Evolutionary conservation across 1,140 invertebrate species (phyloP).

Genomic region (Bombus impatiens): DNA sequence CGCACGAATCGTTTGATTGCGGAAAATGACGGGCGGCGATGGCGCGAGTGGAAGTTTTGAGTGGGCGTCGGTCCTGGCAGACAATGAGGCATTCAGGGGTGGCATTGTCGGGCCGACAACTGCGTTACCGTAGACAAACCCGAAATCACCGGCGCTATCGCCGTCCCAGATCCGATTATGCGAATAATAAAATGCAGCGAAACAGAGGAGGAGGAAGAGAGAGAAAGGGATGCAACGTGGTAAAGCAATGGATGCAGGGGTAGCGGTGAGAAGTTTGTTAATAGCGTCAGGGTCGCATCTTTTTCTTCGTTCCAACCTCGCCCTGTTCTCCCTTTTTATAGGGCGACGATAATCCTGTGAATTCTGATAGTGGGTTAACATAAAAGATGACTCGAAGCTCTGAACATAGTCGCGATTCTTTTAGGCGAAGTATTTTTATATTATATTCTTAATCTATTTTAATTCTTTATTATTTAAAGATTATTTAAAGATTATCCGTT

Average conservation of each 20-base stretch:
- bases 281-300: constrained; percentile 20
- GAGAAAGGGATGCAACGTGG: not conserved
- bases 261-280: constrained; percentile 52
- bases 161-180: constrained; percentile 77
- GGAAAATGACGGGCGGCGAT: constrained; percentile 70
- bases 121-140: constrained; percentile 80
- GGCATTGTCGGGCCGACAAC: constrained; percentile 76
- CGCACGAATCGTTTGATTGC: constrained; percentile 72
- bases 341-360: not conserved
- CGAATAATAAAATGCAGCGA: constrained; percentile 75
- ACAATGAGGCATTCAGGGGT: constrained; percentile 78
- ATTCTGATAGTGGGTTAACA: not conserved
- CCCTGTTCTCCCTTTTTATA: not conserved
- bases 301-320: constrained; percentile 20
- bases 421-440: not conserved
- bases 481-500: not conserved
- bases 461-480: not conserved
- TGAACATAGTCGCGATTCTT: not conserved
- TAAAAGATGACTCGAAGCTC: not conserved
- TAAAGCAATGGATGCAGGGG: not conserved
- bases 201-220: not conserved
- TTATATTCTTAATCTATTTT: not conserved
- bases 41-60: constrained; percentile 74
- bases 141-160: constrained; percentile 79
- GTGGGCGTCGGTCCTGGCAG: constrained; percentile 74